Conservation (phyloP, 2,888 invertebrate genomes). For the Chydorus sphaericus region DNA sequence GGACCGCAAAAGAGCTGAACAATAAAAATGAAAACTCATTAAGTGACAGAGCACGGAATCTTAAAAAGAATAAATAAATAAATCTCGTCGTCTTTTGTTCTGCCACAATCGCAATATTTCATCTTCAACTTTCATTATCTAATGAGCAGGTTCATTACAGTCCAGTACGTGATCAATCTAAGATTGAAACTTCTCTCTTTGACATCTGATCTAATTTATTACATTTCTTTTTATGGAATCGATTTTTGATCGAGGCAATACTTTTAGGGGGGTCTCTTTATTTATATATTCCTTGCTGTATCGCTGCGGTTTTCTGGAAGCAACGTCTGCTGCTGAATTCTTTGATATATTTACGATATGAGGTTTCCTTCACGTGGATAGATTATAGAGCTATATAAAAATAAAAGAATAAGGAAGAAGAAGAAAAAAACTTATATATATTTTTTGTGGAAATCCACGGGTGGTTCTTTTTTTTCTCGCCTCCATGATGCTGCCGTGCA, state of each 20-base stretch:
- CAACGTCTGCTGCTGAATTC: background rate
- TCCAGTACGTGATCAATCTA: background rate
- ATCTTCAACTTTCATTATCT: constrained; percentile 1
- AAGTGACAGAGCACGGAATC: background rate
- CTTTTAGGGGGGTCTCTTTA: too few relatives aligned
- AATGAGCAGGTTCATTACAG: background rate
- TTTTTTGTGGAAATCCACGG: too few relatives aligned
- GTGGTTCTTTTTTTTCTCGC: background rate
- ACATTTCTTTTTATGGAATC: background rate
- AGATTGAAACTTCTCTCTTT: background rate
- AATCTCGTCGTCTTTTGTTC: background rate
- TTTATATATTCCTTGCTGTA: too few relatives aligned
- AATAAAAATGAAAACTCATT: background rate
- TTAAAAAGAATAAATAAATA: background rate
- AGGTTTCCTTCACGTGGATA: background rate
- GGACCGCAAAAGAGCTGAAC: background rate
- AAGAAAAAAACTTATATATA: background rate
- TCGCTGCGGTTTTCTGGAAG: background rate
- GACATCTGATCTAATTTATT: background rate
- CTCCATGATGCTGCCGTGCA: background rate
- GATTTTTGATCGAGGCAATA: background rate
- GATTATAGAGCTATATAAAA: constrained; percentile 6
- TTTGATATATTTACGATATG: background rate
- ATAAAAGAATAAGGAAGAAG: background rate
- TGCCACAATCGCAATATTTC: constrained; percentile 6